phyloP scores from a whole-genome alignment of 1,140 invertebrate genomes.

The Stegodyphus mimosarum region DNA sequence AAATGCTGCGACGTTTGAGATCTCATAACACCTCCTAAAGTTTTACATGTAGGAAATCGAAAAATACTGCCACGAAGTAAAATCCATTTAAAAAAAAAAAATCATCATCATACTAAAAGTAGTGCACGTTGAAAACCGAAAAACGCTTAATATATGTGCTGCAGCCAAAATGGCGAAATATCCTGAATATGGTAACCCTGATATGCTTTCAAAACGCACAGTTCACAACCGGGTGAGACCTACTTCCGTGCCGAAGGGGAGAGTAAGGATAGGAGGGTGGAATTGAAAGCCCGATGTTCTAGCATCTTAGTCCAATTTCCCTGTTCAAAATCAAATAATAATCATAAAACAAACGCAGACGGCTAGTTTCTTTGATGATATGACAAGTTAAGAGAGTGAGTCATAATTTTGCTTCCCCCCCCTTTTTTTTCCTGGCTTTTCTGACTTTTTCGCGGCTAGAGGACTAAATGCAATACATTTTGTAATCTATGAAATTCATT shows the following conservation, averaged over 20 bases:
- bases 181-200: too few relatives aligned
- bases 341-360: slow-evolving; percentile 13
- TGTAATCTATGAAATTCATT: not conserved
- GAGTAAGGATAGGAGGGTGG: slow-evolving; percentile 28
- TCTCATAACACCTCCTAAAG: too few relatives aligned
- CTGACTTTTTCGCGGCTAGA: not conserved
- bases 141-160: too few relatives aligned
- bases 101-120: too few relatives aligned
- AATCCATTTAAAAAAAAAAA: too few relatives aligned
- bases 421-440: slow-evolving; percentile 6
- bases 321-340: slow-evolving; percentile 4
- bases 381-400: slow-evolving; percentile 37
- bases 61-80: too few relatives aligned
- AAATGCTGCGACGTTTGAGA: too few relatives aligned
- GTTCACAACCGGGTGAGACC: slow-evolving; percentile 60
- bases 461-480: not conserved
- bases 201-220: not conserved
- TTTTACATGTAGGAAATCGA: too few relatives aligned
- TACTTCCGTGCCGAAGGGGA: slow-evolving; percentile 53
- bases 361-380: slow-evolving; percentile 50
- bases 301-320: slow-evolving; percentile 21
- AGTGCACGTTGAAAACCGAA: too few relatives aligned
- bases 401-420: slow-evolving; percentile 33
- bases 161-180: not conserved
- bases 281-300: not conserved